These are phyloP conservation scores for Biston stratarius DNA, from an alignment of 2,888 invertebrate genomes.

Conservation along the genomic window DNA sequence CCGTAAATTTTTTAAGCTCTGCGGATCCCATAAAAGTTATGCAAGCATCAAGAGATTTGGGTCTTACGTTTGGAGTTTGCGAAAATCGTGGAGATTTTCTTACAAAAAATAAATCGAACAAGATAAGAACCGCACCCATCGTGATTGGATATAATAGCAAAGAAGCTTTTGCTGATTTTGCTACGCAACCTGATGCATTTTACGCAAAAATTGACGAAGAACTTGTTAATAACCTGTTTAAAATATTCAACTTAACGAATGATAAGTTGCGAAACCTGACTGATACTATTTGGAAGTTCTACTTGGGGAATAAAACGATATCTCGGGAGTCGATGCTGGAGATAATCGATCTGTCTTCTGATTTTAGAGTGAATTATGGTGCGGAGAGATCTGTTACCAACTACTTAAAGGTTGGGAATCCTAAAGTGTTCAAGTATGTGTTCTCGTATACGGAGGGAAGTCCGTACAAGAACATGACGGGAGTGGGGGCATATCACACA, in stretches of 20 bases:
- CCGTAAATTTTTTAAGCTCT: constrained; percentile 55
- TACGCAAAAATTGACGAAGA: constrained; percentile 39
- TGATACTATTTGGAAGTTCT: constrained; percentile 48
- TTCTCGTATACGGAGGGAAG: constrained; percentile 59
- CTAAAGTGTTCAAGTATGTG: constrained; percentile 55
- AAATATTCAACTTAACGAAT: constrained; percentile 41
- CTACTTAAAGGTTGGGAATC: constrained; percentile 52
- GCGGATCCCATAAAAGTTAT: constrained; percentile 56
- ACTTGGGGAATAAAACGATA: constrained; percentile 52
- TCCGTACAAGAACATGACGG: constrained; percentile 48
- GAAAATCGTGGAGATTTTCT: constrained; percentile 10
- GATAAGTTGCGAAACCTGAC: constrained; percentile 45
- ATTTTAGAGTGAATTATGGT: constrained; percentile 54
- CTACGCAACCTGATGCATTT: constrained; percentile 46
- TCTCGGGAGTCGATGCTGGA: constrained; percentile 52
- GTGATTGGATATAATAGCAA: constrained; percentile 62
- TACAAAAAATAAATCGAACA: constrained; percentile 50
- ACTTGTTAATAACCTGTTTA: constrained; percentile 42
- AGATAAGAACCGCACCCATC: constrained; percentile 49
- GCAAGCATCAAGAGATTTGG: constrained; percentile 49
- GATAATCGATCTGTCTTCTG: constrained; percentile 55
- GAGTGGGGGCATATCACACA: constrained; percentile 57
- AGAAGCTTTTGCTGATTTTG: constrained; percentile 54
- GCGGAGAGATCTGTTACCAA: constrained; percentile 55
- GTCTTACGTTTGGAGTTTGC: constrained; percentile 53